A percentile compares a stretch with the other conserved stretches of the same genome.
phyloP scores from a whole-genome alignment of 1,140 invertebrate species.

The Dermatophagoides farinae region DNA sequence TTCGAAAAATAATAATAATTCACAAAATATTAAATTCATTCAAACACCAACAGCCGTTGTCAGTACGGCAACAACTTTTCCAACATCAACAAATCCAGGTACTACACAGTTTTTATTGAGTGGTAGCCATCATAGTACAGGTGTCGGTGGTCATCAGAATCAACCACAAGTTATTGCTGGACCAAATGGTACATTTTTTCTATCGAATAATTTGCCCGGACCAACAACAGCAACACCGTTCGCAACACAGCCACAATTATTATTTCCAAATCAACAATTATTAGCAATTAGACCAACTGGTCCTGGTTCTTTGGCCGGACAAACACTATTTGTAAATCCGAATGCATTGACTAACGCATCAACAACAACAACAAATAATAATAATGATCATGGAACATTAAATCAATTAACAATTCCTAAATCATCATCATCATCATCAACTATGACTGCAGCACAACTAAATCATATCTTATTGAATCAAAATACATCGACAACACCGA shows the following conservation, averaged over 20 bases:
- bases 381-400: not conserved
- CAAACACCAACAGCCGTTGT: not conserved
- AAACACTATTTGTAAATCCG: not conserved
- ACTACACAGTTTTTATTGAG: slow-evolving; percentile 13
- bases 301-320: not conserved
- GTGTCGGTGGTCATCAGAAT: too few species aligned
- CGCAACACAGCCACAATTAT: slow-evolving; percentile 24
- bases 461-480: too few species aligned
- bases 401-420: not conserved
- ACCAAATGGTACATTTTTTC: not conserved
- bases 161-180: slow-evolving; percentile 3
- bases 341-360: not conserved
- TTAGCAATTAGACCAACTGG: not conserved
- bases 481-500: not conserved
- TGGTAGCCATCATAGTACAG: not conserved
- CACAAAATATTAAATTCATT: slow-evolving; percentile 8
- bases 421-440: not conserved
- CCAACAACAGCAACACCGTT: slow-evolving; percentile 21
- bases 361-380: not conserved
- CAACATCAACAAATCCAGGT: not conserved
- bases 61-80: not conserved
- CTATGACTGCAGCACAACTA: not conserved
- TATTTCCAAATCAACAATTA: not conserved
- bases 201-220: too few species aligned
- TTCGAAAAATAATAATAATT: slow-evolving; percentile 9